Evolutionary conservation across 2,113 vertebrate species (phyloP).

Genomic region (Semnornis frantzii): DNA sequence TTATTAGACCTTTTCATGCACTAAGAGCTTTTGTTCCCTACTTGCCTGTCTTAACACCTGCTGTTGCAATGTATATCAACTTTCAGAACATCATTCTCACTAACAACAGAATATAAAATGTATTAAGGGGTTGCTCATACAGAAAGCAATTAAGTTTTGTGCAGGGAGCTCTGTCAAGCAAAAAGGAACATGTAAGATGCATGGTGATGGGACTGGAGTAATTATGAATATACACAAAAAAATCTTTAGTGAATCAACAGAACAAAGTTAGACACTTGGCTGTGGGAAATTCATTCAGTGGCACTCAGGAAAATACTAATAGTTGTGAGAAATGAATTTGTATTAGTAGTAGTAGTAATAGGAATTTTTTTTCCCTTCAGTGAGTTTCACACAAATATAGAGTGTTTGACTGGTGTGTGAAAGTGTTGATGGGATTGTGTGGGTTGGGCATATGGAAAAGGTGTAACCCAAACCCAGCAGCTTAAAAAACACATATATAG

Average conservation of each 20-base stretch:
- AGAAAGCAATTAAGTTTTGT: constrained; percentile 53
- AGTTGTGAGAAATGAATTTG: constrained; percentile 66
- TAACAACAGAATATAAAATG: constrained; percentile 60
- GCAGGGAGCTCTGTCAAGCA: constrained; percentile 27
- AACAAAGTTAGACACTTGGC: not conserved
- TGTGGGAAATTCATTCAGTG: constrained; percentile 25
- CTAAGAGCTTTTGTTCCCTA: constrained; percentile 61
- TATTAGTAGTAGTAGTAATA: constrained; percentile 71
- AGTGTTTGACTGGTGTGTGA: constrained; percentile 72
- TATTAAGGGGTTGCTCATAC: constrained; percentile 29
- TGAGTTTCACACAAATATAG: constrained; percentile 71
- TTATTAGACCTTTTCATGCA: constrained; percentile 69
- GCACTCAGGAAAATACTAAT: constrained; percentile 48
- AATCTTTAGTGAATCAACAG: constrained; percentile 19
- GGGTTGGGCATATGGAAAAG: constrained; percentile 68
- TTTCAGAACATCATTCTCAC: constrained; percentile 38
- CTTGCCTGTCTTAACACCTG: constrained; percentile 65
- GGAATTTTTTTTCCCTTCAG: constrained; percentile 50
- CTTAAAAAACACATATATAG: constrained; percentile 71
- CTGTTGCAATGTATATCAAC: constrained; percentile 58
- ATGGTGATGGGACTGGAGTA: not conserved
- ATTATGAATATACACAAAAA: constrained; percentile 40
- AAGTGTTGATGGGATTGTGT: constrained; percentile 69
- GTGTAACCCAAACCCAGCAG: constrained; percentile 70
- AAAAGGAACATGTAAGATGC: not conserved